Evolutionary conservation across 2,888 invertebrate genomes (phyloP).

Genomic region (Lymantria dispar): DNA sequence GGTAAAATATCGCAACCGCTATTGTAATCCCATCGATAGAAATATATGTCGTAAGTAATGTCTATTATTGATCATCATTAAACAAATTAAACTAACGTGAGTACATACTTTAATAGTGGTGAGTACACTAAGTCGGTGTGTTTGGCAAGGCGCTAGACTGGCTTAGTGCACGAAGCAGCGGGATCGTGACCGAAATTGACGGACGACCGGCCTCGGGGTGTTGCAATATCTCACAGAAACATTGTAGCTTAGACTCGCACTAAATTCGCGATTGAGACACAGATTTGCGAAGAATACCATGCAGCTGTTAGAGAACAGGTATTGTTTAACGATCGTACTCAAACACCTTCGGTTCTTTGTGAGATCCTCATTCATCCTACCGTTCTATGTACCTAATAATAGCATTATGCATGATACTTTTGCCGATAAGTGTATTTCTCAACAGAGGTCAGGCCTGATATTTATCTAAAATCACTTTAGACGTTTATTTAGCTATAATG

Average conservation of each 20-base stretch:
- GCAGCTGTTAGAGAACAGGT: slow-evolving; percentile 43
- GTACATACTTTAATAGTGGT: slow-evolving; percentile 26
- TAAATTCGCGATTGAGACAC: slow-evolving; percentile 69
- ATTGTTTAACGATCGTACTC: slow-evolving; percentile 41
- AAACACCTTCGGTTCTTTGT: slow-evolving; percentile 33
- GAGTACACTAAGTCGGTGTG: slow-evolving; percentile 32
- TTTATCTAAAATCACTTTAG: slow-evolving; percentile 32
- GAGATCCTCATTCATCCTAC: slow-evolving; percentile 30
- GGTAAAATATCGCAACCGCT: not conserved
- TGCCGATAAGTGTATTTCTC: slow-evolving; percentile 29
- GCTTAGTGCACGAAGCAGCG: slow-evolving; percentile 52
- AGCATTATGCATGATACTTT: slow-evolving; percentile 24
- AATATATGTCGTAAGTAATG: slow-evolving; percentile 3
- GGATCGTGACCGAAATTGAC: slow-evolving; percentile 65
- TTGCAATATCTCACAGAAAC: slow-evolving; percentile 68
- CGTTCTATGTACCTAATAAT: slow-evolving; percentile 27
- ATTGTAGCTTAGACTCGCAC: slow-evolving; percentile 65
- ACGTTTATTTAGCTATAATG: slow-evolving; percentile 32
- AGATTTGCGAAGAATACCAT: slow-evolving; percentile 59
- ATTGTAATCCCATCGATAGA: not conserved
- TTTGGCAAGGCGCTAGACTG: slow-evolving; percentile 46
- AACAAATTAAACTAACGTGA: slow-evolving; percentile 27
- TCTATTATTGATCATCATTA: slow-evolving; percentile 27
- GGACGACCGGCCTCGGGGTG: slow-evolving; percentile 64
- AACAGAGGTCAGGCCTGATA: slow-evolving; percentile 35